phyloP scores from a whole-genome alignment of 2,113 vertebrate species.

The Lagopus muta region DNA sequence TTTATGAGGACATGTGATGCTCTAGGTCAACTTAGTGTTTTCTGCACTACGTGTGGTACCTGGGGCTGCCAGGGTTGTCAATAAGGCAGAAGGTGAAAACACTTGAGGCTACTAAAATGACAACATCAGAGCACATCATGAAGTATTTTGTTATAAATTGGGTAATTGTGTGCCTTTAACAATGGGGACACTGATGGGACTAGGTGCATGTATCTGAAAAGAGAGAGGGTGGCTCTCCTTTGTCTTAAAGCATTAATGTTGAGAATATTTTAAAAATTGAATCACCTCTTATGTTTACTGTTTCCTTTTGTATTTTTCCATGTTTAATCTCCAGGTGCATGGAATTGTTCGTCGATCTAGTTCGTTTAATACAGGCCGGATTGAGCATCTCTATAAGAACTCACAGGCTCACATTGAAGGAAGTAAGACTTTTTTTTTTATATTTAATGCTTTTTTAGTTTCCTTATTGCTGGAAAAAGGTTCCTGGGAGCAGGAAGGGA shows the following conservation, averaged over 20 bases:
- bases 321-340: conserved; percentile 85
- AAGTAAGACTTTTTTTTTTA: conserved; percentile 83
- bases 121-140: neutral
- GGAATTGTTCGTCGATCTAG: conserved; percentile 95
- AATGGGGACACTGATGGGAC: neutral
- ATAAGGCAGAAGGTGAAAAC: neutral
- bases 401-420: conserved; percentile 93
- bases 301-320: neutral
- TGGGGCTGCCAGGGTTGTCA: neutral
- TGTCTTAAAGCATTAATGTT: neutral
- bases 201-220: neutral
- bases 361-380: conserved; percentile 97
- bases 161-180: neutral
- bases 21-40: neutral
- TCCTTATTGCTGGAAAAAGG: neutral
- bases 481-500: neutral
- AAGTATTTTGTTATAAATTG: neutral
- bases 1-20: neutral
- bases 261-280: neutral
- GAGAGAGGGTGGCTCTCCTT: neutral
- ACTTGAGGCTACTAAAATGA: neutral
- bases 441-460: neutral
- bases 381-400: conserved; percentile 97
- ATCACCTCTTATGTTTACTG: neutral
- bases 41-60: neutral